A percentile compares a stretch with the other conserved stretches of the same genome.
phyloP scores from a whole-genome alignment of 2,113 vertebrate genomes.

The Raja brachyura region DNA sequence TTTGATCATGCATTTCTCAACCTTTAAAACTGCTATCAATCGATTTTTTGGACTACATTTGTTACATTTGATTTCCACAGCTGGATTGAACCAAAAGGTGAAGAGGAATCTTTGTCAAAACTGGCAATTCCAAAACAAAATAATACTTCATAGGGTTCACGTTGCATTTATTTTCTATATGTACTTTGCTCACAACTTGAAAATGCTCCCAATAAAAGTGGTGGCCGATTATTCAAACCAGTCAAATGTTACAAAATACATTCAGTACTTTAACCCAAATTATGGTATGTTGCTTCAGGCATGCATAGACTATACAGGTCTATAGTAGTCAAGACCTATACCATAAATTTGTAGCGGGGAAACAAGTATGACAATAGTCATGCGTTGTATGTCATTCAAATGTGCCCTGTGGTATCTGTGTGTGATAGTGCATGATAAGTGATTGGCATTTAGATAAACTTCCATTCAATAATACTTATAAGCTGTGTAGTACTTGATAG shows the following conservation, averaged over 20 bases:
- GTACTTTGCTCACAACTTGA: conserved; percentile 53
- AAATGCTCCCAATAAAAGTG: conserved; percentile 54
- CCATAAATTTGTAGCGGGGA: too few species aligned
- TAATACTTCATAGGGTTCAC: conserved; percentile 59
- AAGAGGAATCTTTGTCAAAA: conserved; percentile 60
- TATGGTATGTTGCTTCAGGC: conserved; percentile 36
- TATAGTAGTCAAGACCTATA: too few species aligned
- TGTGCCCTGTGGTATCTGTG: too few species aligned
- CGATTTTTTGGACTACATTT: conserved; percentile 28
- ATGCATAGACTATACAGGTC: too few species aligned
- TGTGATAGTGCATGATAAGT: too few species aligned
- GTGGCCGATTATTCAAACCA: conserved; percentile 63
- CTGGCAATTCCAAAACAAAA: conserved; percentile 58
- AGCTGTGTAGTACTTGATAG: too few species aligned
- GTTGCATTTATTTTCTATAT: conserved; percentile 45
- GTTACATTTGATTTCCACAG: conserved; percentile 50
- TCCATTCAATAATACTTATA: too few species aligned
- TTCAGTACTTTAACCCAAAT: conserved; percentile 45
- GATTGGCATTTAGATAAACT: too few species aligned
- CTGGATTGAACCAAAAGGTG: conserved; percentile 54
- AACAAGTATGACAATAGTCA: too few species aligned
- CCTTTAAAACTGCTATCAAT: neutral
- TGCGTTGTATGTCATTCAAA: too few species aligned
- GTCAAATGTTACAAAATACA: conserved; percentile 52
- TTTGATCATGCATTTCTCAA: neutral